Percentiles rank a stretch among this genome's conserved stretches.
phyloP scores from a whole-genome alignment of 92 coral and sea anemone genomes.

The Umimayanthus kanabou region DNA sequence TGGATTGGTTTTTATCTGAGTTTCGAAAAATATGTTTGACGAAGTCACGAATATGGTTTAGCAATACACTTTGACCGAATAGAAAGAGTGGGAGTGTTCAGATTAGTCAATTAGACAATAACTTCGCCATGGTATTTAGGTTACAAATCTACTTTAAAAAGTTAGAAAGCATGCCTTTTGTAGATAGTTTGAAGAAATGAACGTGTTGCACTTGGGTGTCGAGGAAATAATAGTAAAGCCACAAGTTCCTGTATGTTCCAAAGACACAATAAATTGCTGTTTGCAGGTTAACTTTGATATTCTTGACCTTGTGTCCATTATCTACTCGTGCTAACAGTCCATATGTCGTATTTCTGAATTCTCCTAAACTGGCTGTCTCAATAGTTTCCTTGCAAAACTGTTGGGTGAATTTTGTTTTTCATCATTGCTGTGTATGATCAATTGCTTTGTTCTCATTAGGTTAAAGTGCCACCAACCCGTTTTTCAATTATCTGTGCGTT shows the following conservation, averaged over 20 bases:
- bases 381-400: too few relatives aligned
- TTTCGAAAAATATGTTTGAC: background rate
- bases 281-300: background rate
- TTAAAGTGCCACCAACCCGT: too few relatives aligned
- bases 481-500: too few relatives aligned
- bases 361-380: too few relatives aligned
- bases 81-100: too few relatives aligned
- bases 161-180: background rate
- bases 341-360: too few relatives aligned
- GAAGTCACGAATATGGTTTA: background rate
- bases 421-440: too few relatives aligned
- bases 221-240: slow-evolving; percentile 4
- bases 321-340: too few relatives aligned
- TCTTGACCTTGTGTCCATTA: background rate
- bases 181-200: background rate
- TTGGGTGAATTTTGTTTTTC: too few relatives aligned
- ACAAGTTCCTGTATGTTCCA: slow-evolving; percentile 9
- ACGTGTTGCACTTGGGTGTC: background rate
- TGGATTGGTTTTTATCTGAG: background rate
- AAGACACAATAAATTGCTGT: slow-evolving; percentile 36
- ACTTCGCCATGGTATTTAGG: background rate
- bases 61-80: background rate
- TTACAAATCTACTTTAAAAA: background rate
- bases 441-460: too few relatives aligned
- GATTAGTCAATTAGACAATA: background rate